These are phyloP conservation scores for Henricia sp. DNA, from an alignment of 53 echinoderm and acorn worm genomes.

Conservation along the genomic window DNA sequence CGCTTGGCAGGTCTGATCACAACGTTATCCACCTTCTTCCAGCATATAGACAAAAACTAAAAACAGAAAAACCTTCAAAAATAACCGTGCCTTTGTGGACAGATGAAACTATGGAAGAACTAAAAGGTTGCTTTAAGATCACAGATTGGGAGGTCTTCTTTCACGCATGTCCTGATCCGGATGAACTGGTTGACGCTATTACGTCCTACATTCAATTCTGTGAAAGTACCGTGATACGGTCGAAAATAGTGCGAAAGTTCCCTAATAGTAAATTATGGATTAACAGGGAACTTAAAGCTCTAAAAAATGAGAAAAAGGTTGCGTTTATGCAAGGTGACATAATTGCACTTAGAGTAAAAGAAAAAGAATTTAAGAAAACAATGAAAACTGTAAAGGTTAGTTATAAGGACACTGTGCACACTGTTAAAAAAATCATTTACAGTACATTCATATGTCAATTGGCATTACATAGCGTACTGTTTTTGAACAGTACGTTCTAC, in stretches of 20 bases:
- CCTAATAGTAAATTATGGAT: conserved; percentile 61
- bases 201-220: conserved; percentile 60
- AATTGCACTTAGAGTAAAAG: too few relatives aligned
- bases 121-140: conserved; percentile 11
- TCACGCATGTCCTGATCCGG: neutral
- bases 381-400: too few relatives aligned
- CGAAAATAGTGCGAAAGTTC: conserved; percentile 9
- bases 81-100: neutral
- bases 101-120: conserved; percentile 19
- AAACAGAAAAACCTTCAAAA: conserved; percentile 24
- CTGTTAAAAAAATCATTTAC: too few relatives aligned
- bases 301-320: too few relatives aligned
- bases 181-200: conserved; percentile 7
- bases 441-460: too few relatives aligned
- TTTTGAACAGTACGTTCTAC: too few relatives aligned
- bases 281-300: neutral
- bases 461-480: too few relatives aligned
- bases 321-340: too few relatives aligned
- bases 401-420: too few relatives aligned
- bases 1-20: conserved; percentile 72
- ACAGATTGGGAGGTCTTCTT: conserved; percentile 55
- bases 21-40: conserved; percentile 63
- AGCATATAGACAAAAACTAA: conserved; percentile 41
- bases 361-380: too few relatives aligned
- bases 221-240: conserved; percentile 8